Evolutionary conservation across 2,113 vertebrate species (phyloP), one percentile per base, ranked within the genome.

Genomic region (Erpornis zantholeuca): DNA sequence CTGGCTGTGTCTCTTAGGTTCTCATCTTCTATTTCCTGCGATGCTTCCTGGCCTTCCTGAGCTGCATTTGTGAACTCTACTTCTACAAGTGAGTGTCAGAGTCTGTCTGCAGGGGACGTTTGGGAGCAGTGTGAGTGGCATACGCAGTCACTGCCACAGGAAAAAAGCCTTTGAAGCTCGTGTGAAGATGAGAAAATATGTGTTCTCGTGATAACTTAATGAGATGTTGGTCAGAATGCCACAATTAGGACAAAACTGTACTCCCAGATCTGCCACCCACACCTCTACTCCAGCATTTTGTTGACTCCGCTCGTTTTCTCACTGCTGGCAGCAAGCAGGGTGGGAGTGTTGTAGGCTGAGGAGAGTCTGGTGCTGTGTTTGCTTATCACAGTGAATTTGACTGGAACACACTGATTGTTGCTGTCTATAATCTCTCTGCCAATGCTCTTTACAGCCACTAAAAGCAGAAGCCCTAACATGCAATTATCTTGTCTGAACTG

Each of bases 21-120:
- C 98, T 99, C 92, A 98, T 99, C 85, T 99, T 99, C 98, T 99
- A 99, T 96, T 99, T 99, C 97, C 97, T 99, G 65, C 99, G 99
- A 92, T 99, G 99, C 88, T 98, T 99, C 83, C 97, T 99, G 96
- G 99, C 99, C 18, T 99, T 99, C 97, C 97, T 98, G 97, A 99
- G 99, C 98, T 99, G 99, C 82, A 29, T 99, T 88, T 99, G 99
- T 97, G 99, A 99, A 60, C 99, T 99, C 96, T 99, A 99, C 97
- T 99, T 99, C 97, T 99, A 99, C 97, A 99, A 99, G 99, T 99
- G 97, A 99, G 99, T 99, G 95, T 73, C 83, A 21, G 87, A 21
- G 88, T 3, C 20, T 84, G 54, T 53, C 68, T 88, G 25, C 66
- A 88, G 42, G 40, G 36, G 64, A 7, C 42, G 7, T 35, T 28